Base-by-base conservation (phyloP, 2,113 vertebrate genomes). In the Sitta europaea region DNA sequence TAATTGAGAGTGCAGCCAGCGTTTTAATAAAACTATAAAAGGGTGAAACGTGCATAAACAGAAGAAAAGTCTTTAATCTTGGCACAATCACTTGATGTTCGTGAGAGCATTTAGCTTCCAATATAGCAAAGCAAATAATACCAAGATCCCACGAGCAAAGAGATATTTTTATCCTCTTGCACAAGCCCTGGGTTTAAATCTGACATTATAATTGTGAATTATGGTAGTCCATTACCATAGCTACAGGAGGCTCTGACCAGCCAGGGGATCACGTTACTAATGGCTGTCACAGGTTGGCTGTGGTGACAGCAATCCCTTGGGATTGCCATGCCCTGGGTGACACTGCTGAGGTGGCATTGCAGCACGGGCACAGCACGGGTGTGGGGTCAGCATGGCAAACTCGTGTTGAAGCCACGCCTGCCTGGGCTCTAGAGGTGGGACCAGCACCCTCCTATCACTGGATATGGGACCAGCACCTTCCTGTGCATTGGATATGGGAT, bases 1-100 rank as follows among this genome's bases (percentile, higher is more conserved):
- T 95, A 92, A 86, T 92, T 95, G 95, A 80, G 86, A 94, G 96
- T 16, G 59, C 94, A 94, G 71, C 74, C 79, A 76, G 86, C 75
- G 2, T 92, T 92, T 94, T 83, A 95, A 96, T 95, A 92, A 90
- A 90, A 86, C 94, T 33, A 79, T 86, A 95, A 93, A 92, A 77
- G 86, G 75, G 80, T 62, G 92, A 88, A 94, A 96, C 11, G 29
- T 79, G 58, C 94, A 86, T 76, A 93, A 96, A 86, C 6, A 75
- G 88, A 42, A 73, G 84, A 54, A 67, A 95, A 94, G 91, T 24
- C 82, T 95, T 94, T 94, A 95, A 95, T 96, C 95, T 89, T 35
- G 0, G 74, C 68, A 58, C 45, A 11, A 83, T 80, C 55, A 45
- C 90, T 96, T 68, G 85, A 82, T 82, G 94, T 72, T 86, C 36